Base-by-base conservation (phyloP, 2,888 invertebrate genomes). In the Dione juno region DNA sequence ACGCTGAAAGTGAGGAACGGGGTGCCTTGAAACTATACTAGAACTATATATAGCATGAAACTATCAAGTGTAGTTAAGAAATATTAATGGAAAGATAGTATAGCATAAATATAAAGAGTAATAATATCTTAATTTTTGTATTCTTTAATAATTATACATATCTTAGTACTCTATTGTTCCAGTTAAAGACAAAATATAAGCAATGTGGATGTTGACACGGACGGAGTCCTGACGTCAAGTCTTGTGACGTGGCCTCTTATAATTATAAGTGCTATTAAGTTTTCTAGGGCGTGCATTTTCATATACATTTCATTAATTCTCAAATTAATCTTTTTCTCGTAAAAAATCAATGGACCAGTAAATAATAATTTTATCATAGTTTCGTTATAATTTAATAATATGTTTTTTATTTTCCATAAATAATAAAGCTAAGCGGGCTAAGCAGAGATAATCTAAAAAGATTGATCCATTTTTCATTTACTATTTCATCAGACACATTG, bases 201-300 rank as follows among this genome's bases (percentile, higher is more conserved):
- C 37, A 35, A 28, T 14, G 16, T 48, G 59, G 28, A 41, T 64
- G 53, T 54, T 45, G 63, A 68, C 68, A 63, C 45, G 35, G 45
- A 9, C 68, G 53, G 53, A 37, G 48, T 13, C 16, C 43, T 68
- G 68, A 68, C 68, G 68, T 68, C 63, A 68, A 54, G 11, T n/a
- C 13, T 52, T 37, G 28, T 63, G 68, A 68, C 68, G 68, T 45
- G 37, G 16, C 8, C 11, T 14, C 48, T 28, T 14, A 19, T 9
- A 43, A 43, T 28, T 21, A 61, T 45, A 28, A 45, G 21, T 28
- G 43, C 61, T 9, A 21, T 10, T 11, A 61, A 45, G 61, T 61
- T 61, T 61, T 45, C n/a, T 28, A 61, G 45, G 43, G n/a, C 28
- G 61, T 45, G 6, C 0, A 59, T 21, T 59, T 59, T 43, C 21